Base-by-base conservation (phyloP, 1,140 invertebrate genomes). In the Wasmannia auropunctata region DNA sequence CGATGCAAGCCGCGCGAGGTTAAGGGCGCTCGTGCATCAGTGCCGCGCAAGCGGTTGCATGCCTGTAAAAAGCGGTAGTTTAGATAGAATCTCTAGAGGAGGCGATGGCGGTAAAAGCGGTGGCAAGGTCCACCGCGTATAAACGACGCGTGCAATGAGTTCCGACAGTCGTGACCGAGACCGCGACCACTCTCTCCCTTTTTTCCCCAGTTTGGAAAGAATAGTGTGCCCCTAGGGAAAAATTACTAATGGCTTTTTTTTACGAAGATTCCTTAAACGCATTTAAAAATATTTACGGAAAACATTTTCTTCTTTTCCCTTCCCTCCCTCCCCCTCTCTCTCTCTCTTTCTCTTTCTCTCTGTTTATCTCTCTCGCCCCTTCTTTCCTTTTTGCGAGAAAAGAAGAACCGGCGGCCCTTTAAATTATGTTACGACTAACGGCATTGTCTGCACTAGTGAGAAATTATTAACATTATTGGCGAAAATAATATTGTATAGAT, bases 1-100 rank as follows among this genome's bases (percentile, higher is more conserved):
- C 56, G 60, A 63, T 65, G 75, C 75, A 34, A 63, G 79, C 65
- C 49, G 37, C 16, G 60, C 77, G 65, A 72, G 79, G 79, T 81
- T 81, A 81, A 81, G 79, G 79, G 79, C 79, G 79, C 65, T 72
- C 79, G 79, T 81, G 79, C 79, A 81, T 81, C 79, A 72, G 65
- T 67, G 76, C 65, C 37, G 19, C 49, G 65, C 65, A 65, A 40
- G 60, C 46, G 43, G 67, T 81, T 81, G 79, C 79, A 81, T 81
- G 79, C 65, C 19, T 72, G 79, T 81, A 81, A 81, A 81, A 81
- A 81, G 76, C 79, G 67, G 49, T 81, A 81, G 79, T 81, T 81
- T 81, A 81, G 79, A 81, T 81, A 72, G 79, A 81, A 81, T 81
- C 79, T 81, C 51, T 28, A 81, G 31, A 70, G 28, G 14, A 58